phyloP scores from a whole-genome alignment of 2,888 invertebrate genomes.

The Meandrusa payeni region DNA sequence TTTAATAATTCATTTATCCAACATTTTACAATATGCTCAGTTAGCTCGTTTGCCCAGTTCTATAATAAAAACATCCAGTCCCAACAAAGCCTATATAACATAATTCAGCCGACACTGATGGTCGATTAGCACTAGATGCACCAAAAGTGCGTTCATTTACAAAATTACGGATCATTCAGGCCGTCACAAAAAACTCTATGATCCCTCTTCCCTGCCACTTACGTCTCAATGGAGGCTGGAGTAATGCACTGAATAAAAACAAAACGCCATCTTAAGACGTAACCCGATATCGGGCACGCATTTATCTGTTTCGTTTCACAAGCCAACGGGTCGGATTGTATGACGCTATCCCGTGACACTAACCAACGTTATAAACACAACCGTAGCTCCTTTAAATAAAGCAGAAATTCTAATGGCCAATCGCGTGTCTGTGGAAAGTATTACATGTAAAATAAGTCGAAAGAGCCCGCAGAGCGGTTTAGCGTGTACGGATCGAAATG shows the following conservation, averaged over 20 bases:
- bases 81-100: too few species aligned
- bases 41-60: too few species aligned
- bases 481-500: slow-evolving; percentile 27
- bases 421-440: slow-evolving; percentile 40
- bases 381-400: slow-evolving; percentile 33
- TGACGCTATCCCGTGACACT: slow-evolving; percentile 56
- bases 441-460: slow-evolving; percentile 57
- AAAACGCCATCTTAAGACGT: slow-evolving; percentile 46
- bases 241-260: slow-evolving; percentile 44
- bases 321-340: slow-evolving; percentile 63
- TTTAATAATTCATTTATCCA: too few species aligned
- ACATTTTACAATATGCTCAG: too few species aligned
- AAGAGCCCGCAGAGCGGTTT: slow-evolving; percentile 52
- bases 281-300: slow-evolving; percentile 69
- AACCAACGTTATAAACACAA: slow-evolving; percentile 32
- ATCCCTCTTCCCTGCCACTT: slow-evolving; percentile 21
- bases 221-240: slow-evolving; percentile 33
- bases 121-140: not conserved
- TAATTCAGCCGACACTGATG: too few species aligned
- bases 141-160: slow-evolving; percentile 10
- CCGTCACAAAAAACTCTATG: slow-evolving; percentile 9
- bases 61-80: too few species aligned
- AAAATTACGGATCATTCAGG: slow-evolving; percentile 14
- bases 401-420: slow-evolving; percentile 33
- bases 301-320: slow-evolving; percentile 72